These are phyloP conservation scores for Hipparchia sbordonii DNA, from an alignment of 2,888 invertebrate genomes.

Conservation along the genomic window DNA sequence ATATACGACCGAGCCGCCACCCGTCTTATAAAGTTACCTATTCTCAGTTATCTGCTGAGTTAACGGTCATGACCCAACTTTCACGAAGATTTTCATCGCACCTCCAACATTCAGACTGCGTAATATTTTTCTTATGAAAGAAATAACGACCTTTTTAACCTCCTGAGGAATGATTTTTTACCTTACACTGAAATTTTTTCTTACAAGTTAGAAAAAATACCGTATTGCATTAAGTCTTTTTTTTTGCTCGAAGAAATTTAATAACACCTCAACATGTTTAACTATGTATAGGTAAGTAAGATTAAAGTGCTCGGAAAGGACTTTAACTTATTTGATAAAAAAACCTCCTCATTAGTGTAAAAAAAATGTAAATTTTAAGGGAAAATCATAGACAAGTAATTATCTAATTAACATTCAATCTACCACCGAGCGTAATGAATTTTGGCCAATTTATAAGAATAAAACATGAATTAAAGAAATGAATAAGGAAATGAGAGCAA, in stretches of 20 bases:
- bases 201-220: slow-evolving; percentile 9
- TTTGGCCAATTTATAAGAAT: too few species aligned
- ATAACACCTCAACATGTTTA: not conserved
- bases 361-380: too few species aligned
- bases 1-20: not conserved
- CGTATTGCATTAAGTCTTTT: slow-evolving; percentile 2
- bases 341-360: too few species aligned
- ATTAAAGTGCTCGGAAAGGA: not conserved
- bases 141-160: slow-evolving; percentile 25
- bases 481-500: too few species aligned
- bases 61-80: slow-evolving; percentile 23
- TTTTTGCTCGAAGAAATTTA: not conserved
- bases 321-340: too few species aligned
- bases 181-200: slow-evolving; percentile 6
- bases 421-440: too few species aligned
- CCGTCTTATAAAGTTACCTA: slow-evolving; percentile 23
- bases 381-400: too few species aligned
- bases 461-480: too few species aligned
- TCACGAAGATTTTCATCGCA: slow-evolving; percentile 24
- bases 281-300: not conserved
- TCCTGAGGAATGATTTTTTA: slow-evolving; percentile 12
- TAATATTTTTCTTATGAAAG: slow-evolving; percentile 23
- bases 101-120: slow-evolving; percentile 3
- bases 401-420: too few species aligned
- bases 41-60: slow-evolving; percentile 17